These are phyloP conservation scores for Pteronotus mesoamericanus DNA, from an alignment of 2,797 vertebrate genomes.

Conservation along the genomic window DNA sequence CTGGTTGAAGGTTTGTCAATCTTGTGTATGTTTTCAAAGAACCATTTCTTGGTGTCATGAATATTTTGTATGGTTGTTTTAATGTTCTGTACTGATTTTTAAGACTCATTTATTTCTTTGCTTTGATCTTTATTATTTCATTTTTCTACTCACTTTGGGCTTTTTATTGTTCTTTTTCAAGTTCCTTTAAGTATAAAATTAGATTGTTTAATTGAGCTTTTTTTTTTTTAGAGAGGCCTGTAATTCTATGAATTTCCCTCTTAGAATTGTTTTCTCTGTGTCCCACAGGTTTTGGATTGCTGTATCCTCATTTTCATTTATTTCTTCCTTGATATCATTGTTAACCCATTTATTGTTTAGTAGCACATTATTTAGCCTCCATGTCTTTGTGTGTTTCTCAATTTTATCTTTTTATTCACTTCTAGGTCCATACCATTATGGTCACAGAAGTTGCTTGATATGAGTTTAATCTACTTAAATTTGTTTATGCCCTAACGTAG, in stretches of 20 bases:
- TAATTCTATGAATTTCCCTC: neutral
- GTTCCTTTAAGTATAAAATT: neutral
- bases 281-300: neutral
- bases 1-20: neutral
- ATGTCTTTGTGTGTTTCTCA: neutral
- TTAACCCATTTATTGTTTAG: neutral
- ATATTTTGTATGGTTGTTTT: neutral
- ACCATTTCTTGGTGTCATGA: neutral
- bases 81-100: neutral
- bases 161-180: neutral
- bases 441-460: neutral
- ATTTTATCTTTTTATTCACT: neutral
- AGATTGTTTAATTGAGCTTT: neutral
- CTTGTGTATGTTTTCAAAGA: neutral
- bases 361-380: neutral
- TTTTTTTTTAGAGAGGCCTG: neutral
- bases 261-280: neutral
- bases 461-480: neutral
- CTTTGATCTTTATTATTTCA: neutral
- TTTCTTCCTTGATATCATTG: neutral
- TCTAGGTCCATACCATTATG: neutral
- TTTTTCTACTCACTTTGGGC: neutral
- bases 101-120: neutral
- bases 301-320: neutral
- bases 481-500: neutral